A percentile compares a stretch with the other conserved stretches of the same genome.
phyloP scores from a whole-genome alignment of 2,888 invertebrate species.

The Pyrrhosoma nymphula region DNA sequence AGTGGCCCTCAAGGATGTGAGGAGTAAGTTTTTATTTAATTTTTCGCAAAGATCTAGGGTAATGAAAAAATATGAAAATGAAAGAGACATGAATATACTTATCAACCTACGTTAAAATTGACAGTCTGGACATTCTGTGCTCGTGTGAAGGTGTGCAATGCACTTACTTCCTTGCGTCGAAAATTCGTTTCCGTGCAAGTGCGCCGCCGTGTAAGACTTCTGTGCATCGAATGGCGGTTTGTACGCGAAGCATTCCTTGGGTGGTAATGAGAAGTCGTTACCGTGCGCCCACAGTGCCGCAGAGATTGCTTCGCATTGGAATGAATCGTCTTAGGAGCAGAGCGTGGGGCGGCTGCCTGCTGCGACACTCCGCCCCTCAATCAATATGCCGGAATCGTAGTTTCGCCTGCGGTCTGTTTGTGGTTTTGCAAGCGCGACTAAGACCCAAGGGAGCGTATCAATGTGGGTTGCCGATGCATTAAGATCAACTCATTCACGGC shows the following conservation, averaged over 20 bases:
- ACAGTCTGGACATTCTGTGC: not conserved
- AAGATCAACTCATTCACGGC: not conserved
- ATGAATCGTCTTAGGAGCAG: not conserved
- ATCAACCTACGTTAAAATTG: not conserved
- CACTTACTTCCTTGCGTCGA: not conserved
- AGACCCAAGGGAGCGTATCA: not conserved
- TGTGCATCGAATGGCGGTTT: not conserved
- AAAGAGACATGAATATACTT: not conserved
- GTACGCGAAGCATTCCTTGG: not conserved
- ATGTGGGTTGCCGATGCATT: not conserved
- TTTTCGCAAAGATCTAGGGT: not conserved
- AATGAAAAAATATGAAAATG: not conserved
- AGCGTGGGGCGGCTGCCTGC: not conserved
- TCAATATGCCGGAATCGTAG: slow-evolving; percentile 18
- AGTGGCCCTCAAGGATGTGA: not conserved
- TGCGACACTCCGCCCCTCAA: slow-evolving; percentile 18
- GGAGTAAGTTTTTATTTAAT: not conserved
- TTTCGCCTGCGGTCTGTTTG: not conserved
- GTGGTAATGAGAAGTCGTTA: slow-evolving; percentile 21
- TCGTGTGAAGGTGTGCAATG: not conserved
- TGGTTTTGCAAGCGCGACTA: not conserved
- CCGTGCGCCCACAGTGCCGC: not conserved
- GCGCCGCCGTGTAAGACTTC: not conserved
- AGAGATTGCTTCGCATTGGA: not conserved
- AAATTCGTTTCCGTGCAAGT: not conserved